Evolutionary conservation across 2,888 invertebrate genomes (phyloP).

Genomic region (Agrypnus murinus): DNA sequence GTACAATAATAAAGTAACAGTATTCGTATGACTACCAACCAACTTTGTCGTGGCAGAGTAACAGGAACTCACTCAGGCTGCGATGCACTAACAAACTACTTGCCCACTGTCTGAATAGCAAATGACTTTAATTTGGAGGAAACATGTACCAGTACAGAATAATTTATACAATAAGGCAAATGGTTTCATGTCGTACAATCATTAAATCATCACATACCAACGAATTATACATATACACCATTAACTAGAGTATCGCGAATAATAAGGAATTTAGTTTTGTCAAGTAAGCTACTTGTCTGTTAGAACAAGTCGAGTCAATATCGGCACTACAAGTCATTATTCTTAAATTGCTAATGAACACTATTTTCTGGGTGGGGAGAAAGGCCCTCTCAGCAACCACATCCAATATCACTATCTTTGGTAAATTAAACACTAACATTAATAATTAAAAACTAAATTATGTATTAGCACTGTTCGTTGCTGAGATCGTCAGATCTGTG

Average conservation of each 20-base stretch:
- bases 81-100: conserved; percentile 55
- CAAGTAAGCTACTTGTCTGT: conserved; percentile 38
- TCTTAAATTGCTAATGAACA: conserved; percentile 61
- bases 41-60: conserved; percentile 48
- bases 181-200: conserved; percentile 53
- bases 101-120: conserved; percentile 39
- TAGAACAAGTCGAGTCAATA: conserved; percentile 36
- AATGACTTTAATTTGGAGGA: conserved; percentile 41
- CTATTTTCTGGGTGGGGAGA: conserved; percentile 56
- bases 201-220: conserved; percentile 48
- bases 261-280: conserved; percentile 37
- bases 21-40: conserved; percentile 54
- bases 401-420: conserved; percentile 69
- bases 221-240: conserved; percentile 46
- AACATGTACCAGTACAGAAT: conserved; percentile 51
- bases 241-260: conserved; percentile 51
- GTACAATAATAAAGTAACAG: conserved; percentile 59
- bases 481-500: conserved; percentile 60
- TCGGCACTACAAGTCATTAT: conserved; percentile 44
- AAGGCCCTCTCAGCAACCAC: conserved; percentile 55
- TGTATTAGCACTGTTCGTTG: conserved; percentile 48
- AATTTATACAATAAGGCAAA: conserved; percentile 64
- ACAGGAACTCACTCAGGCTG: conserved; percentile 68
- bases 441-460: conserved; percentile 45
- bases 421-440: conserved; percentile 65